Evolutionary conservation across 1,140 invertebrate genomes (phyloP).

Genomic region (Atta colombica): DNA sequence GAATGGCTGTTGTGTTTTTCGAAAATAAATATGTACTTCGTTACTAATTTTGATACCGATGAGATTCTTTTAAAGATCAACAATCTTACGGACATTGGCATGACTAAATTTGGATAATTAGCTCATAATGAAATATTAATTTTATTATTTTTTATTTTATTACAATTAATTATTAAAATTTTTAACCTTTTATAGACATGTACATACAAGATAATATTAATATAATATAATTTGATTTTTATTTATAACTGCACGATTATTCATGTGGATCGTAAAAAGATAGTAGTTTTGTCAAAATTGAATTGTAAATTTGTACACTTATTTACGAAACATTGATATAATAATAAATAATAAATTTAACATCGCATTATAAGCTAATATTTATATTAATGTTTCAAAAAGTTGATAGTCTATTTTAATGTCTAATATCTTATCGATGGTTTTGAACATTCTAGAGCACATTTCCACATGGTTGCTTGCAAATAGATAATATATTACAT

Average conservation of each 20-base stretch:
- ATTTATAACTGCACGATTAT: neutral
- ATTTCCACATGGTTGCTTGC: conserved; percentile 20
- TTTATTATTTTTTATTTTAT: neutral
- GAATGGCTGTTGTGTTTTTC: neutral
- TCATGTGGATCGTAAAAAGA: neutral
- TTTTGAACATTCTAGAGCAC: conserved; percentile 8
- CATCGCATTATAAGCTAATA: neutral
- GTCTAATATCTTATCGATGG: neutral
- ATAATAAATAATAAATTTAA: conserved; percentile 20
- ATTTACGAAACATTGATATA: neutral
- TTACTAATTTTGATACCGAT: conserved; percentile 3
- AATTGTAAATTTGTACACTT: neutral
- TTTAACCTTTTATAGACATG: neutral
- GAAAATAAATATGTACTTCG: neutral
- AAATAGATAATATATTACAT: neutral
- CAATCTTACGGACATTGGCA: neutral
- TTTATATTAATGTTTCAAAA: neutral
- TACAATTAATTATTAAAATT: neutral
- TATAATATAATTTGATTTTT: neutral
- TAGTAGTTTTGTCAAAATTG: neutral
- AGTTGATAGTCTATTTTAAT: neutral
- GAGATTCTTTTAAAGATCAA: neutral
- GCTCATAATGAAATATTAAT: neutral
- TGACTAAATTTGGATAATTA: conserved; percentile 2
- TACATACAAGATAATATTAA: neutral